Percentiles rank a stretch among this genome's conserved stretches.
These are phyloP conservation scores for Fistularia tabacaria DNA, from an alignment of 2,797 vertebrate species.

Conservation along the genomic window DNA sequence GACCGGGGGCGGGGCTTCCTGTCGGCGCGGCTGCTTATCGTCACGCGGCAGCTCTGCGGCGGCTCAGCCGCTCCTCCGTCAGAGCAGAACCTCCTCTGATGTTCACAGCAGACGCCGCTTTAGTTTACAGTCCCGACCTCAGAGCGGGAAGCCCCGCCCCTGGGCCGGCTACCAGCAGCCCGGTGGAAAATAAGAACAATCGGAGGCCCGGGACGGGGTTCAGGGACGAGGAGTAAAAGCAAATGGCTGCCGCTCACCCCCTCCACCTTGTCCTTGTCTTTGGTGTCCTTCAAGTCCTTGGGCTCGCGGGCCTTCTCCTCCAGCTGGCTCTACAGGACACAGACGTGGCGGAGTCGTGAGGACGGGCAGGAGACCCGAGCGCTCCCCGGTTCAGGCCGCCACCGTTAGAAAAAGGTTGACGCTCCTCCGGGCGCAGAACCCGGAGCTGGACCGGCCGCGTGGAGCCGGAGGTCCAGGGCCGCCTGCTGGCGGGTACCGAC, in stretches of 20 bases:
- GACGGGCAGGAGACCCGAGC: too few relatives aligned
- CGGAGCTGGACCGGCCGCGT: too few relatives aligned
- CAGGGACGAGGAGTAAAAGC: conserved; percentile 47
- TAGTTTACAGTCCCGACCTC: conserved; percentile 79
- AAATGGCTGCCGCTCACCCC: conserved; percentile 70
- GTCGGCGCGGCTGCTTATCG: too few relatives aligned
- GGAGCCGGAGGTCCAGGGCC: too few relatives aligned
- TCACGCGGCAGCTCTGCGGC: too few relatives aligned
- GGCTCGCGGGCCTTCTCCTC: conserved; percentile 89
- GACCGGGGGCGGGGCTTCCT: too few relatives aligned
- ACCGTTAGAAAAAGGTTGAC: too few relatives aligned
- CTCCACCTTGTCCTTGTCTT: conserved; percentile 84
- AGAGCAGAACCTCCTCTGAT: conserved; percentile 55
- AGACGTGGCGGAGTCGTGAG: conserved; percentile 5
- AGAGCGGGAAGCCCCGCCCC: conserved; percentile 75
- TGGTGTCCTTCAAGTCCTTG: conserved; percentile 83
- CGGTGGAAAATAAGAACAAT: conserved; percentile 78
- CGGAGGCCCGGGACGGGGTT: too few relatives aligned
- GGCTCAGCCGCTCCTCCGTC: too few relatives aligned
- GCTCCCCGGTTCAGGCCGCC: too few relatives aligned
- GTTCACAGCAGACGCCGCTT: conserved; percentile 75
- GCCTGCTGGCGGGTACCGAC: too few relatives aligned
- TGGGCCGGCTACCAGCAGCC: conserved; percentile 73
- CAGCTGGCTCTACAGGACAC: conserved; percentile 81
- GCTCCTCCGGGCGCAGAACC: too few relatives aligned